Base-by-base conservation (phyloP, 2,797 vertebrate species). In the Eleutherodactylus coqui region DNA sequence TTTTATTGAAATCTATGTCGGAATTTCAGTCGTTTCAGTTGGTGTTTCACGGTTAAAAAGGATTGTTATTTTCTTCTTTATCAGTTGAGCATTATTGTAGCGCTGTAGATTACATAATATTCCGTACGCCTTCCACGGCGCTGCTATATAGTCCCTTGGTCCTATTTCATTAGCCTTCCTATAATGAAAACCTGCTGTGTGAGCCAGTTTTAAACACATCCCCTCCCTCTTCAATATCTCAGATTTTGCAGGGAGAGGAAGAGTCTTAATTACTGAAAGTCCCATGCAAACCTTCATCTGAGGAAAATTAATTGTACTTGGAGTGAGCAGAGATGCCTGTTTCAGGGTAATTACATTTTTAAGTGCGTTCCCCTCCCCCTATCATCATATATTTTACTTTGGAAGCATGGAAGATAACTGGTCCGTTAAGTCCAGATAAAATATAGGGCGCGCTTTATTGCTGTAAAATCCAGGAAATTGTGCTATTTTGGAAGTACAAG, bases 331-430 rank as follows among this genome's bases (percentile, higher is more conserved):
- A 70, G 75, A 79, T 45, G 60, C 75, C n/a, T 70, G 84, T 85
- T 82, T 85, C 77, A 85, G 76, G 62, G 49, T 85, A 85, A 85
- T 85, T 85, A 79, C 70, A 85, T 85, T 85, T 79, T 75, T 81
- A 85, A 38, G 49, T 75, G 43, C 16, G 29, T 45, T 75, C 51
- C 34, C 76, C 53, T 32, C 77, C 76, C 53, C 77, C 53, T 41
- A 55, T 55, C 75, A 64, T 36, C 69, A 19, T 11, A 43, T 79
- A 73, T 81, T 60, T 58, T 80, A 75, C 21, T 75, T 53, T 58
- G 43, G 53, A 43, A 73, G 29, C 29, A 49, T 27, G 21, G 67
- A n/a, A 53, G 64, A 49, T 43, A 78, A 70, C 84, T 73, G 17
- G 75, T 69, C 53, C 32, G n/a, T 75, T 64, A 64, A 84, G 43